Base-by-base conservation (phyloP, 2,888 invertebrate species). In the Ennomos erosarius region DNA sequence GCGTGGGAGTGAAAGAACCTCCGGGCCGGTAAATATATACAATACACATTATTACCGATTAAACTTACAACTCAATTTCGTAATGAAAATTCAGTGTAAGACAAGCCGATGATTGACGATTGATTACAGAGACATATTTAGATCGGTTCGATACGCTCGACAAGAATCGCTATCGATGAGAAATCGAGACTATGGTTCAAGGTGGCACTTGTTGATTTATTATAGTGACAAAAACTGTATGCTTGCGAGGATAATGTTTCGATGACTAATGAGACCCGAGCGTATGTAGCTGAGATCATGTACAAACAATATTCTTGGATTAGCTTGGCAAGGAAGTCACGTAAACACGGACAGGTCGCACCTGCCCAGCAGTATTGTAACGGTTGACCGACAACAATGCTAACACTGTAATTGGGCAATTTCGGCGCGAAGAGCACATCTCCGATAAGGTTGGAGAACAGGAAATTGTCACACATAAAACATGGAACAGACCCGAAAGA, bases 381-480 rank as follows among this genome's bases (percentile, higher is more conserved):
- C 79, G 90, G 82, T 78, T 83, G 84, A 83, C 82, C 74, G 84
- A 84, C 78, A 86, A 89, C 90, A 91, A 90, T 88, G 82, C 81
- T 76, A 72, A 68, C 68, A 78, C 72, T 73, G 75, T 88, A 88
- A 90, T 88, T 86, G 84, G 82, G 85, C 80, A 83, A 88, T 88
- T 86, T 73, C 68, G 69, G 84, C 76, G 75, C 82, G 76, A 76
- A 76, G 73, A 78, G 79, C 85, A 82, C 85, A 85, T 88, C 84
- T 84, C 79, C 79, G 82, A 84, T 84, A 85, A 85, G 82, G 84
- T 83, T 83, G 82, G 79, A 75, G 74, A 70, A 70, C 83, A 78
- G 88, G 87, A 88, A 85, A 79, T 78, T 70, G 74, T 76, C 73
- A 73, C 66, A 70, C 71, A n/a, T n/a, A 71, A 65, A 70, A 70